Percentiles rank a stretch among this genome's conserved stretches.
Conservation (phyloP, 2,888 invertebrate genomes). For the Trypoxylon attenuatum region DNA sequence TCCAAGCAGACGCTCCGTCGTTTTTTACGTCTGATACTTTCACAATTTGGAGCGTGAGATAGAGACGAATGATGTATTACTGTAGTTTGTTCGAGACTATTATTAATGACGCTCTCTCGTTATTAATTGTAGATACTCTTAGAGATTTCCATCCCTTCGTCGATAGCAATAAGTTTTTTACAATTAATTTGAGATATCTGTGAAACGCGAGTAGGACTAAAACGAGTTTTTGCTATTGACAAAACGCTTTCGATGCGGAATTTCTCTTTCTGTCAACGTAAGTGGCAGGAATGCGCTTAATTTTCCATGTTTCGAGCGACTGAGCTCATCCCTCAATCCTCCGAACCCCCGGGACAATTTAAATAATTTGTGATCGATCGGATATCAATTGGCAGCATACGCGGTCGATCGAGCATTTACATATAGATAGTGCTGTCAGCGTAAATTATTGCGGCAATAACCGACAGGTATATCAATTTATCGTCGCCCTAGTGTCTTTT, state of each 20-base stretch:
- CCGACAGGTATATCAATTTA: constrained; percentile 44
- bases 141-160: background rate
- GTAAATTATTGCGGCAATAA: constrained; percentile 49
- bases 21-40: background rate
- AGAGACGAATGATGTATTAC: background rate
- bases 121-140: background rate
- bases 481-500: constrained; percentile 13
- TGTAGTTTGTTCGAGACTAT: background rate
- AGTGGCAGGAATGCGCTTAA: constrained; percentile 15
- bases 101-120: background rate
- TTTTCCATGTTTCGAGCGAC: constrained; percentile 12
- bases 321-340: background rate
- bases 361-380: constrained; percentile 48
- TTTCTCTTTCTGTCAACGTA: constrained; percentile 3
- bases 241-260: background rate
- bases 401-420: constrained; percentile 38
- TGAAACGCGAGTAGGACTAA: too few relatives aligned
- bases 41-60: too few relatives aligned
- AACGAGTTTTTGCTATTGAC: too few relatives aligned
- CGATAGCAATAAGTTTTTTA: background rate
- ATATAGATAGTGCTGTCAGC: constrained; percentile 50
- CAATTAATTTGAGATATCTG: too few relatives aligned
- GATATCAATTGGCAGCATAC: constrained; percentile 33
- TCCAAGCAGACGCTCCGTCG: background rate
- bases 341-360: constrained; percentile 13